These are phyloP conservation scores for Brachionus plicatilis DNA, from an alignment of 1,140 invertebrate species.

Conservation along the genomic window DNA sequence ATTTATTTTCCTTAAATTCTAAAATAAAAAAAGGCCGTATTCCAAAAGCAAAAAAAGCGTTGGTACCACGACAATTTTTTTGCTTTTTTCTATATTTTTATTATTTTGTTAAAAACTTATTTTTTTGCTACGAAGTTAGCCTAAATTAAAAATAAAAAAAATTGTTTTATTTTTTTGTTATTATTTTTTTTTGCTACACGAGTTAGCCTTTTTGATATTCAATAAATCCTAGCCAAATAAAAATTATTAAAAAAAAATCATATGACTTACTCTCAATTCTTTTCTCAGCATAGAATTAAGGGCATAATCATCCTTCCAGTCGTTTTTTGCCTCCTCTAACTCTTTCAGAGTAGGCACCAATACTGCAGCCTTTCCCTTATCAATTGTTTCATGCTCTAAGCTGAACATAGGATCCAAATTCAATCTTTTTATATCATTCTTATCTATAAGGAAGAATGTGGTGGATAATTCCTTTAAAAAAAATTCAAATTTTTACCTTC, in stretches of 20 bases:
- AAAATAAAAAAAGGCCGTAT: too few species aligned
- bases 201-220: too few species aligned
- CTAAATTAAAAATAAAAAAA: too few species aligned
- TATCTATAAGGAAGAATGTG: constrained; percentile 69
- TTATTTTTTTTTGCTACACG: too few species aligned
- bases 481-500: constrained; percentile 35
- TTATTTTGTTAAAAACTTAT: too few species aligned
- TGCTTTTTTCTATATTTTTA: too few species aligned
- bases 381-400: constrained; percentile 80
- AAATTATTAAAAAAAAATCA: too few species aligned
- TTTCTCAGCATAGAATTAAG: constrained; percentile 75
- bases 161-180: too few species aligned
- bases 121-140: too few species aligned
- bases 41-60: too few species aligned
- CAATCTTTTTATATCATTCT: constrained; percentile 75
- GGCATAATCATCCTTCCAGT: constrained; percentile 81
- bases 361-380: constrained; percentile 67
- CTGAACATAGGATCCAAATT: constrained; percentile 92
- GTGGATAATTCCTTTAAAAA: constrained; percentile 47
- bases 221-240: neutral
- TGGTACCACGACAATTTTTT: too few species aligned
- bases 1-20: too few species aligned
- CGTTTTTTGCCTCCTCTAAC: constrained; percentile 71
- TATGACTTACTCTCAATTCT: constrained; percentile 70
- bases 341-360: constrained; percentile 67